These are phyloP conservation scores for Alethe castanea DNA, from an alignment of 2,113 vertebrate genomes.

Conservation along the genomic window DNA sequence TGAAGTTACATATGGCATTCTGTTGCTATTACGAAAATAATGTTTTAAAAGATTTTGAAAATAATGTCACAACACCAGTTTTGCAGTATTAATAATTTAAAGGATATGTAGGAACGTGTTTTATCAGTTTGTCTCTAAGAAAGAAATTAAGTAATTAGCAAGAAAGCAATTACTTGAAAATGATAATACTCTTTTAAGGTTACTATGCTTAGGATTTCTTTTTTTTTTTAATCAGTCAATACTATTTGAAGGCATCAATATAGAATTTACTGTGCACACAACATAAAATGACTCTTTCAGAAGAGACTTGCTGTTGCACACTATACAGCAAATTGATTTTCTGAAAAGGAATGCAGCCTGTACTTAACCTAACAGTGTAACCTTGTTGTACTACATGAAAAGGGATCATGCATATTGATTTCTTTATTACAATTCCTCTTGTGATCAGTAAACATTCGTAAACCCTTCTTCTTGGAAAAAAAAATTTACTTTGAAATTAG, in stretches of 20 bases:
- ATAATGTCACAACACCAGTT: not conserved
- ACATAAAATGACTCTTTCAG: slow-evolving; percentile 84
- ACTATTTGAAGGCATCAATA: slow-evolving; percentile 81
- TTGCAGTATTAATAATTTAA: slow-evolving; percentile 26
- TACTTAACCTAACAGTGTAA: slow-evolving; percentile 97
- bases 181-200: slow-evolving; percentile 37
- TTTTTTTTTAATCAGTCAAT: slow-evolving; percentile 82
- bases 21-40: not conserved
- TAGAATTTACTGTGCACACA: slow-evolving; percentile 76
- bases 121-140: slow-evolving; percentile 1
- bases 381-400: slow-evolving; percentile 90
- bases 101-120: not conserved
- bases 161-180: slow-evolving; percentile 38
- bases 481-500: slow-evolving; percentile 53
- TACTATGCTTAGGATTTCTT: slow-evolving; percentile 48
- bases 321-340: slow-evolving; percentile 93
- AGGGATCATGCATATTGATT: slow-evolving; percentile 96
- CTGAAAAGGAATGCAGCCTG: slow-evolving; percentile 90
- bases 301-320: slow-evolving; percentile 76
- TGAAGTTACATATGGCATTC: not conserved
- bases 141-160: slow-evolving; percentile 39
- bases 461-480: slow-evolving; percentile 57
- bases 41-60: slow-evolving; percentile 2
- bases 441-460: slow-evolving; percentile 79
- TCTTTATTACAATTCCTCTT: slow-evolving; percentile 87